Evolutionary conservation across 2,888 invertebrate genomes (phyloP).

Genomic region (Patella caerulea): DNA sequence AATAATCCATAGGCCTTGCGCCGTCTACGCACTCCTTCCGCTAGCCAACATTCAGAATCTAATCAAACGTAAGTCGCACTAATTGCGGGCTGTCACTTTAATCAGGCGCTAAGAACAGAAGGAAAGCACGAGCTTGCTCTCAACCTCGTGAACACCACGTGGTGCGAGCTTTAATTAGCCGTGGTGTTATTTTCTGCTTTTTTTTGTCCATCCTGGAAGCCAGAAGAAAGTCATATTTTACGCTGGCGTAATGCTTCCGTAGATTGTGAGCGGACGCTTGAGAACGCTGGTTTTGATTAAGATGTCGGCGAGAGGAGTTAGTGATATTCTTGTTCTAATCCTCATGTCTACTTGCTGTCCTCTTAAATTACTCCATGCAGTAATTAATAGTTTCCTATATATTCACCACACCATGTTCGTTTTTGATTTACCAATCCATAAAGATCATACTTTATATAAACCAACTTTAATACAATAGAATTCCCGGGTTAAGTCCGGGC

Average conservation of each 20-base stretch:
- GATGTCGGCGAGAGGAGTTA: too few relatives aligned
- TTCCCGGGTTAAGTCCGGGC: too few relatives aligned
- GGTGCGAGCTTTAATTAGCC: constrained; percentile 4
- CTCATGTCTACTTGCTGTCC: too few relatives aligned
- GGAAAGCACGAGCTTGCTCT: not conserved
- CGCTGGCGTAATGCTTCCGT: not conserved
- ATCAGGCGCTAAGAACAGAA: not conserved
- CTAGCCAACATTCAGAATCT: not conserved
- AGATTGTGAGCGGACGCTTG: not conserved
- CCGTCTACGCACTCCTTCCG: not conserved
- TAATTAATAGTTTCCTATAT: too few relatives aligned
- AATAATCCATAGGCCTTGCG: not conserved
- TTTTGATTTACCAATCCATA: too few relatives aligned
- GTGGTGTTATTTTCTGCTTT: constrained; percentile 2
- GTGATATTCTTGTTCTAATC: too few relatives aligned
- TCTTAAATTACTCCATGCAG: too few relatives aligned
- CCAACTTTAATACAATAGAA: too few relatives aligned
- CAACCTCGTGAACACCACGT: not conserved
- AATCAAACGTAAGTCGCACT: constrained; percentile 7
- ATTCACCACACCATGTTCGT: too few relatives aligned
- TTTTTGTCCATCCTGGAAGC: not conserved
- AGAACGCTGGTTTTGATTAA: too few relatives aligned
- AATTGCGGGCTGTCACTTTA: constrained; percentile 7
- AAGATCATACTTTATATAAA: too few relatives aligned
- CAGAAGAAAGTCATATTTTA: constrained; percentile 3